Base-by-base conservation (phyloP, 2,888 invertebrate species). In the Sarcophaga carnaria region DNA sequence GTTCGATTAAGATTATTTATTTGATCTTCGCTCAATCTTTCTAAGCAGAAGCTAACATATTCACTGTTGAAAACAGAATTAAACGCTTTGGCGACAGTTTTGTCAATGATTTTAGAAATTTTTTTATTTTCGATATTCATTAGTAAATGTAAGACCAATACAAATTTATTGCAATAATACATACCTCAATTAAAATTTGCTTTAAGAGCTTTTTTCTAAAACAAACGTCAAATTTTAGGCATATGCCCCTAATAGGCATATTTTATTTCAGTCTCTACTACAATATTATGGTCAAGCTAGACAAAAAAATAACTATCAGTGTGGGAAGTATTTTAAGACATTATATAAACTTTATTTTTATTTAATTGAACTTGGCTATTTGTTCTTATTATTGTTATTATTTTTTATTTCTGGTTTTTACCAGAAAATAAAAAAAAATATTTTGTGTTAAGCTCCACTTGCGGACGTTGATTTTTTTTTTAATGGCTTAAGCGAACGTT, bases 351-450 rank as follows among this genome's bases (percentile, higher is more conserved):
- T 10, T 59, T 63, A 27, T 45, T 64, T 75, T n/a, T 64, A 75
- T 79, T 82, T 82, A 84, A 84, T 87, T 84, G 81, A 84, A 87
- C 82, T 87, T 87, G 84, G 71, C 63, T 78, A 66, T 49, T 76
- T 71, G 71, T 71, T 66, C 59, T 75, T 54, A 37, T 75, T 54
- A 37, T 11, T 11, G 45, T 37, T 45, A 20, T 67, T 67, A 20
- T 8, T 14, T 54, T 85, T 76, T 63, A 83, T 80, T 80, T 83
- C 83, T 88, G 77, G 83, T 85, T 81, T 72, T 37, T 27, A 74
- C 37, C n/a, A 70, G 49, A 67, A 37, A 63, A 66, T 14, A 70
- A 69, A 8, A n/a, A 63, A 66, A 80, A 72, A 49, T 10, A 22
- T 54, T 47, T n/a, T 74, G 37, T 59, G 64, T 82, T 66, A 45